Conservation (phyloP, 2,113 vertebrate genomes). For the Dryoscopus gambensis region DNA sequence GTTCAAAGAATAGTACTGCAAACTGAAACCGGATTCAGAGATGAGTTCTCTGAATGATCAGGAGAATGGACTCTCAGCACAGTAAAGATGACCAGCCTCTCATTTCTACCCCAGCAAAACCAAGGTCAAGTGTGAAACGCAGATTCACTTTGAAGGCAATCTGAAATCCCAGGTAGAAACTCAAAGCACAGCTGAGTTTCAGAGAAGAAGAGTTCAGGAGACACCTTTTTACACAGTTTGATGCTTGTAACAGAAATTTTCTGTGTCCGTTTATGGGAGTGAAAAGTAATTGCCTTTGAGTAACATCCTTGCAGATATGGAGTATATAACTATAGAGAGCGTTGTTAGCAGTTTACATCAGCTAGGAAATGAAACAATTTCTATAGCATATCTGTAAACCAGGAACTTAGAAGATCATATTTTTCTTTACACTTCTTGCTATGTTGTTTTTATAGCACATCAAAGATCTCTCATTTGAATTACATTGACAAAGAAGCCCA, state of each 20-base stretch:
- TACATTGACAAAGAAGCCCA: slow-evolving; percentile 50
- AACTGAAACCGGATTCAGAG: not conserved
- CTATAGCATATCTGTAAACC: not conserved
- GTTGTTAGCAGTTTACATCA: not conserved
- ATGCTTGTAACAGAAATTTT: not conserved
- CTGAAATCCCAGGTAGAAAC: not conserved
- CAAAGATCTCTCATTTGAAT: slow-evolving; percentile 48
- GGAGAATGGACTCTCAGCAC: not conserved
- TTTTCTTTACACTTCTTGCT: slow-evolving; percentile 19
- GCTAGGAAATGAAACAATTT: not conserved
- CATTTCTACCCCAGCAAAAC: not conserved
- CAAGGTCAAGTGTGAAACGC: not conserved
- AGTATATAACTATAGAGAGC: not conserved
- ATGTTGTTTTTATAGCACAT: slow-evolving; percentile 30
- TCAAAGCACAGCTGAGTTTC: not conserved
- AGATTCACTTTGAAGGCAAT: not conserved
- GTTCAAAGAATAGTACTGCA: not conserved
- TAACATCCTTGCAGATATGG: not conserved
- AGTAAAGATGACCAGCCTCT: not conserved
- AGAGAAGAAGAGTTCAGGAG: not conserved
- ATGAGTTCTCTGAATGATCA: not conserved
- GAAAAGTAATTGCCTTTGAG: slow-evolving; percentile 10
- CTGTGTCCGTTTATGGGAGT: not conserved
- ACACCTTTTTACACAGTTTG: not conserved
- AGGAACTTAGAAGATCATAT: not conserved